Evolutionary conservation across 2,888 invertebrate species (phyloP).

Genomic region (Rhyacophila evoluta): DNA sequence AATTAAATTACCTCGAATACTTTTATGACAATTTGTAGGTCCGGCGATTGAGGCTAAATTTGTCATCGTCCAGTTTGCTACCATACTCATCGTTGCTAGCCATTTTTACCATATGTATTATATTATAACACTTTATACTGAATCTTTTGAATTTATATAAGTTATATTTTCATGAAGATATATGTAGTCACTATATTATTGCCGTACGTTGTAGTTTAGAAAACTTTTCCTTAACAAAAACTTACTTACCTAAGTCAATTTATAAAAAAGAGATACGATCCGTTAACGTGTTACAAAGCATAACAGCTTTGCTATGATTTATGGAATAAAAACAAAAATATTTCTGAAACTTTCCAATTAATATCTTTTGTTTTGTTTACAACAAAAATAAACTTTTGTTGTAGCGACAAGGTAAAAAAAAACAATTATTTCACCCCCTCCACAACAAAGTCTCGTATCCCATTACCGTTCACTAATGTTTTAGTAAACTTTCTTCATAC

Average conservation of each 20-base stretch:
- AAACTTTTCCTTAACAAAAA: neutral
- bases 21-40: too few relatives aligned
- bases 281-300: slow-evolving; percentile 13
- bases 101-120: too few relatives aligned
- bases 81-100: too few relatives aligned
- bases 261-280: slow-evolving; percentile 15
- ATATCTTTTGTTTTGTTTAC: slow-evolving; percentile 27
- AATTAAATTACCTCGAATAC: too few relatives aligned
- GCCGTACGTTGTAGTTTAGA: neutral
- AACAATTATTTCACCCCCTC: slow-evolving; percentile 34
- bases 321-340: slow-evolving; percentile 23
- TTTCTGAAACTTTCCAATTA: slow-evolving; percentile 28
- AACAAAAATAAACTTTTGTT: neutral
- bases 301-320: slow-evolving; percentile 25
- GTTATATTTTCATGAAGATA: too few relatives aligned
- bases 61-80: too few relatives aligned
- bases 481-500: slow-evolving; percentile 38
- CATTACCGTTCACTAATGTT: slow-evolving; percentile 50
- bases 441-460: neutral
- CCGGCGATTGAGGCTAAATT: too few relatives aligned
- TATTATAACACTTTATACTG: too few relatives aligned
- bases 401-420: slow-evolving; percentile 44
- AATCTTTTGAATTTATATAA: too few relatives aligned
- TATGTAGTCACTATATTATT: too few relatives aligned
- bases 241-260: slow-evolving; percentile 17